Percentiles rank a stretch among this genome's conserved stretches.
Conservation (phyloP, 2,797 vertebrate species). For the Loriculus beryllinus region DNA sequence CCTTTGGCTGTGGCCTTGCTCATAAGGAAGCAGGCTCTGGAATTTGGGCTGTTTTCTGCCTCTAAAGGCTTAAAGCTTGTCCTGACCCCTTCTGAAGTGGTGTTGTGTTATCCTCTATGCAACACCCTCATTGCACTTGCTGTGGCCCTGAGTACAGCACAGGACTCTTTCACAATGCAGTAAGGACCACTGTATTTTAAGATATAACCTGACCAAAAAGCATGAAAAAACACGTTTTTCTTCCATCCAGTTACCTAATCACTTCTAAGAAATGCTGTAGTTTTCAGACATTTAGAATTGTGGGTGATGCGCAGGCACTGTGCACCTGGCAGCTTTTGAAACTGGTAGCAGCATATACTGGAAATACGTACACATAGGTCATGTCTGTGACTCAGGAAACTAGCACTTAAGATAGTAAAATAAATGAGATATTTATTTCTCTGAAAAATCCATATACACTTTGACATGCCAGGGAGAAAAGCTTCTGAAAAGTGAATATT, state of each 20-base stretch:
- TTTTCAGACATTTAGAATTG: neutral
- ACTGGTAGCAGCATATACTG: neutral
- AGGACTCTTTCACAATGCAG: neutral
- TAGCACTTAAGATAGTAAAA: neutral
- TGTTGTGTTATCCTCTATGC: neutral
- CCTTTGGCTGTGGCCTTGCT: neutral
- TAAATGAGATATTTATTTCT: neutral
- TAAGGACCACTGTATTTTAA: neutral
- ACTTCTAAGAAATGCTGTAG: neutral
- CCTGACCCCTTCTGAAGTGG: neutral
- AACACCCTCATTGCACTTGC: rapidly evolving
- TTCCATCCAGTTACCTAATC: neutral
- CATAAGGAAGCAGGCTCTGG: neutral
- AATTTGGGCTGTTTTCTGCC: neutral
- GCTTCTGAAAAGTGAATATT: neutral
- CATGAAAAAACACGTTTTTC: rapidly evolving
- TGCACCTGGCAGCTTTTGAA: neutral
- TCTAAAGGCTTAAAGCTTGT: neutral
- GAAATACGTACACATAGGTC: neutral
- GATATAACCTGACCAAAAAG: neutral
- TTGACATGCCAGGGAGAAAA: neutral
- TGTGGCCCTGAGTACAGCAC: neutral
- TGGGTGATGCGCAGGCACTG: neutral
- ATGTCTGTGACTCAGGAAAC: neutral
- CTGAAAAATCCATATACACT: neutral